Evolutionary conservation across 2,113 vertebrate genomes (phyloP), one percentile per base, ranked within the genome.

Genomic region (Rynchops niger): DNA sequence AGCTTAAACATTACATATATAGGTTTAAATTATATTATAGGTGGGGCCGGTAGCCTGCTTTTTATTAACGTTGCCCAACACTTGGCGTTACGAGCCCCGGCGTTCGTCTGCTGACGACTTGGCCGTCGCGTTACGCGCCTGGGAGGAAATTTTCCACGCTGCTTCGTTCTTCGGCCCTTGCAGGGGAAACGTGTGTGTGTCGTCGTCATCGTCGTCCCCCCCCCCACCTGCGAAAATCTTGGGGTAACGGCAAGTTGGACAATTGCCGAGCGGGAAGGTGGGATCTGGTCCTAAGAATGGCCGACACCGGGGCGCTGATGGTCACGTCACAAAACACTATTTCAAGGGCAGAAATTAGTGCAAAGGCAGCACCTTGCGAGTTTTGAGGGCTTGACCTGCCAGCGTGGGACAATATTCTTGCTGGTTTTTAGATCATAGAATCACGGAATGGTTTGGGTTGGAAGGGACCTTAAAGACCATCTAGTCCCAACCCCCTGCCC

Each of bases 11-110:
- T 92, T 74, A 82, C 91, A 86, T 82, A 49, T 38, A 72, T 67
- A 69, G 56, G 82, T 71, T 96, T 92, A 92, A 96, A 97, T 96
- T 90, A 81, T 78, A 92, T 95, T 90, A 86, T 38, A 93, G 92
- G 96, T 78, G 85, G 93, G 85, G 93, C 94, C 47, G 50, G 85
- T 36, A 82, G 93, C 84, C 96, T 90, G 90, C 88, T 90, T 94
- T 94, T 97, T 73, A 93, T 94, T 95, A 96, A 56, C 34, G 0
- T 82, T 76, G 47, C 52, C 43, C 82, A 52, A 32, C 1, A 4
- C 53, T 74, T 19, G 3, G 11, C 78, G 12, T 77, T 6, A 2
- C 1, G 2, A 91, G 73, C 63, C 71, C 49, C 70, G 2, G 34
- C 2, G 3, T 30, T 29, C 70, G 2, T 25, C 84, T 25, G 15